Evolutionary conservation across 2,113 vertebrate genomes (phyloP), one percentile per base, ranked within the genome.

Genomic region (Xyliphius kryptos): DNA sequence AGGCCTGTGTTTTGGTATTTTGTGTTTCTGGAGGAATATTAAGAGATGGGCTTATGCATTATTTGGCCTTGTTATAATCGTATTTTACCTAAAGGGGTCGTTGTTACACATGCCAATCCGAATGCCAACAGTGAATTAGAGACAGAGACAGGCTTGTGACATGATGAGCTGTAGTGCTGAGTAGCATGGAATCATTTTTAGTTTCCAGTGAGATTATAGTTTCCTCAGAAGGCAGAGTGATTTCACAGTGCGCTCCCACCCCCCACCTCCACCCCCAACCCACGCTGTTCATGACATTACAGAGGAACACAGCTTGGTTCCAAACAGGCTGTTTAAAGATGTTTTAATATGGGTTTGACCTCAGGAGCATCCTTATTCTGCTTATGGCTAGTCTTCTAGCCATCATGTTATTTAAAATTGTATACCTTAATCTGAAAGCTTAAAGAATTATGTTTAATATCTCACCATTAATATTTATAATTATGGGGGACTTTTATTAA

Each of bases 1-100:
- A 86, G 82, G 81, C 74, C 73, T 65, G 44, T 53, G 80, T 83
- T 81, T 86, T 80, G 80, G 81, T 84, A 79, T 77, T 76, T 83
- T 77, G 78, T 77, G 67, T 68, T 61, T 76, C 85, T 83, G 73
- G 78, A 85, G 85, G 11, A 13, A 43, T 43, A 3, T 12, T 8
- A 43, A 5, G 40, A 75, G 70, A 71, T 66, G 68, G 62, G 52
- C 50, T 67, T 38, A 5, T 38, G 37, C 5, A 38, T 38, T 41
- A 10, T 41, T 41, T 41, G 13, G 14, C 14, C 43, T n/a, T 46
- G 43, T 46, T 46, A 46, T 46, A n/a, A 46, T n/a, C 6, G 3
- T 15, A 46, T 46, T 15, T 46, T 6, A 46, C 43, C 43, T n/a
- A n/a, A 46, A 15, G 43, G 43, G 43, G 43, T n/a, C 43, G 43